A percentile compares a stretch with the other conserved stretches of the same genome.
These are phyloP conservation scores for Zenarchopterus dispar DNA, from an alignment of 2,797 vertebrate species.

Conservation along the genomic window DNA sequence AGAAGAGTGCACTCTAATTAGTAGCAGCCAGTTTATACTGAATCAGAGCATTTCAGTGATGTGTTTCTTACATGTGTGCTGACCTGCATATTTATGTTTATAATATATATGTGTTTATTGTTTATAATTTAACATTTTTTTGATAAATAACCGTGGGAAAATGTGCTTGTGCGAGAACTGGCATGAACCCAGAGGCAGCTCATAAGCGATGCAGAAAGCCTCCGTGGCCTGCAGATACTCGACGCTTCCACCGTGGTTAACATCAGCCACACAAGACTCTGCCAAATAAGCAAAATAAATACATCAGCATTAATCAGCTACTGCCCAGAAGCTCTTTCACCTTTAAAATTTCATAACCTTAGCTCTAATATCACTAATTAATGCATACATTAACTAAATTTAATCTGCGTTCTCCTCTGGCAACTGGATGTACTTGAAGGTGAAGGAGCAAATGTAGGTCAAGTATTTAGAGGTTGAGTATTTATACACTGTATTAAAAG, in stretches of 20 bases:
- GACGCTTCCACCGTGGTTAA: conserved; percentile 46
- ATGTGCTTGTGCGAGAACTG: conserved; percentile 28
- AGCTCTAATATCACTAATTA: conserved; percentile 24
- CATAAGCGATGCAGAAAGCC: conserved; percentile 56
- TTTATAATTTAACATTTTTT: conserved; percentile 23
- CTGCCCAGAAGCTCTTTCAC: conserved; percentile 47
- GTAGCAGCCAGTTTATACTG: conserved; percentile 1
- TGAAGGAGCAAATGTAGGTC: too few relatives aligned
- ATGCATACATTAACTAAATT: conserved; percentile 36
- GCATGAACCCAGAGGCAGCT: conserved; percentile 30
- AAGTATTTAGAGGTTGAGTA: too few relatives aligned
- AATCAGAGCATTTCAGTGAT: neutral
- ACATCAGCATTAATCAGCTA: conserved; percentile 56
- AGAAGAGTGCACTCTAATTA: conserved; percentile 16
- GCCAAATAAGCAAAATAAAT: conserved; percentile 60
- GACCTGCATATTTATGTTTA: conserved; percentile 8
- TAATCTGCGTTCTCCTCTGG: conserved; percentile 7
- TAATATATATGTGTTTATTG: conserved; percentile 20
- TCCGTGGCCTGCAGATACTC: conserved; percentile 36
- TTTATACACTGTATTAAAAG: too few relatives aligned
- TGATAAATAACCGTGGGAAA: conserved; percentile 36
- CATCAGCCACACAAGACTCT: conserved; percentile 37
- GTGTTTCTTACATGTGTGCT: neutral
- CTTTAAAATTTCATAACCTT: conserved; percentile 39
- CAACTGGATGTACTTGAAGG: neutral